phyloP scores from a whole-genome alignment of 2,888 invertebrate species.

The Lysandra bellargus region DNA sequence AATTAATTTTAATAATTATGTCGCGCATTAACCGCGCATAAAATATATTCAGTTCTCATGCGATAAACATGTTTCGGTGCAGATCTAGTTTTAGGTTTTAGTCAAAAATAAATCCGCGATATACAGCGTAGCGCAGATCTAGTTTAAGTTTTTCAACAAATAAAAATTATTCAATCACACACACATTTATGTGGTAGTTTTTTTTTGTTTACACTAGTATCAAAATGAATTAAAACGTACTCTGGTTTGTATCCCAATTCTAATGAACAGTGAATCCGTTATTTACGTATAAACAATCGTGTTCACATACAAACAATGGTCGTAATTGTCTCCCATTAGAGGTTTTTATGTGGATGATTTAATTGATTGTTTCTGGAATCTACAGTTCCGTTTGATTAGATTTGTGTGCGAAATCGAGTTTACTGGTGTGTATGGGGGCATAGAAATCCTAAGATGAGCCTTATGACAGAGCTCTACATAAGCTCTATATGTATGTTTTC shows the following conservation, averaged over 20 bases:
- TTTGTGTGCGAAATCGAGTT: background rate
- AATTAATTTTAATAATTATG: no score
- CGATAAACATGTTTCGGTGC: no score
- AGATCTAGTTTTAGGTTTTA: no score
- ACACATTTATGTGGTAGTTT: no score
- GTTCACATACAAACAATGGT: conserved; percentile 21
- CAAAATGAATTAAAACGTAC: background rate
- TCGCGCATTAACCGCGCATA: no score
- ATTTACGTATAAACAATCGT: conserved; percentile 15
- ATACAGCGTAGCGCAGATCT: no score
- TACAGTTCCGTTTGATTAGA: conserved; percentile 20
- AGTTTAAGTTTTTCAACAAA: no score
- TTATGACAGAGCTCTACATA: background rate
- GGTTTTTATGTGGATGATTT: background rate
- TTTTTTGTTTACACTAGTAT: no score
- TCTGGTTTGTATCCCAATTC: background rate
- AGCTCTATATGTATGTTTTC: no score
- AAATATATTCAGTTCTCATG: no score
- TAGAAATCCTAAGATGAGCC: background rate
- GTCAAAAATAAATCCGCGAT: no score
- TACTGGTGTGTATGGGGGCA: background rate
- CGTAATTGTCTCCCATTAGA: conserved; percentile 9
- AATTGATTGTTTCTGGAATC: conserved; percentile 5
- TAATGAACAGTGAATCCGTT: background rate
- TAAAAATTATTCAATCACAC: background rate